Evolutionary conservation across 2,888 invertebrate genomes (phyloP).

Genomic region (Agrochola lychnidis): DNA sequence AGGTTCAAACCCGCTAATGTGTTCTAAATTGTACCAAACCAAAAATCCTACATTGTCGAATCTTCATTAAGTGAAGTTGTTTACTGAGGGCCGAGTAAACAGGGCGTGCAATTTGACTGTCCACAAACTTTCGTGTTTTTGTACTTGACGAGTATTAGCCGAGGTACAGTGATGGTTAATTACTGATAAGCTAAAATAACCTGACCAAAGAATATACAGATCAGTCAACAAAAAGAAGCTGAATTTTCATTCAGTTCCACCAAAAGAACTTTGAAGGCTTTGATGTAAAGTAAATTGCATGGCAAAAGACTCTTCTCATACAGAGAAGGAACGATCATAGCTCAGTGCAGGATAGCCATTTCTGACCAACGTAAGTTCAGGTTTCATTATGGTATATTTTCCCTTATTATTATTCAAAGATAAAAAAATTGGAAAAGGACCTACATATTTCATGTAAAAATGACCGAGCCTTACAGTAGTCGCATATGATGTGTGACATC

Average conservation of each 20-base stretch:
- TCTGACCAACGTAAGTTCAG: background rate
- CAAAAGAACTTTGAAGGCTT: background rate
- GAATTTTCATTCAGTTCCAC: background rate
- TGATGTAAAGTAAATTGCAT: background rate
- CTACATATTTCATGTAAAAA: background rate
- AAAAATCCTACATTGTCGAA: slow-evolving; percentile 72
- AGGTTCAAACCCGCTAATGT: background rate
- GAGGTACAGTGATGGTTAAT: slow-evolving; percentile 4
- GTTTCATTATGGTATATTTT: background rate
- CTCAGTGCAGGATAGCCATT: background rate
- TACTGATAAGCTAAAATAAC: slow-evolving; percentile 17
- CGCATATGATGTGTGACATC: too few relatives aligned
- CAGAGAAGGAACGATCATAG: background rate
- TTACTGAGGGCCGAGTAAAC: slow-evolving; percentile 74
- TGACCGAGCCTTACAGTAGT: too few relatives aligned
- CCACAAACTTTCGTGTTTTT: slow-evolving; percentile 37
- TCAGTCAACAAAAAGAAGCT: background rate
- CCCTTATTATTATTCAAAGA: background rate
- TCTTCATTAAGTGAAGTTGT: slow-evolving; percentile 80
- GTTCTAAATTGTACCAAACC: slow-evolving; percentile 54
- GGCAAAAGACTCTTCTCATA: background rate
- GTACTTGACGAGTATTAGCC: slow-evolving; percentile 10
- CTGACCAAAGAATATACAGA: background rate
- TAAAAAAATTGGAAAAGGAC: background rate
- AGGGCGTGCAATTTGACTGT: slow-evolving; percentile 61